A percentile compares a stretch with the other conserved stretches of the same genome.
Evolutionary conservation across 2,113 vertebrate genomes (phyloP).

Genomic region (Clarias magur): DNA sequence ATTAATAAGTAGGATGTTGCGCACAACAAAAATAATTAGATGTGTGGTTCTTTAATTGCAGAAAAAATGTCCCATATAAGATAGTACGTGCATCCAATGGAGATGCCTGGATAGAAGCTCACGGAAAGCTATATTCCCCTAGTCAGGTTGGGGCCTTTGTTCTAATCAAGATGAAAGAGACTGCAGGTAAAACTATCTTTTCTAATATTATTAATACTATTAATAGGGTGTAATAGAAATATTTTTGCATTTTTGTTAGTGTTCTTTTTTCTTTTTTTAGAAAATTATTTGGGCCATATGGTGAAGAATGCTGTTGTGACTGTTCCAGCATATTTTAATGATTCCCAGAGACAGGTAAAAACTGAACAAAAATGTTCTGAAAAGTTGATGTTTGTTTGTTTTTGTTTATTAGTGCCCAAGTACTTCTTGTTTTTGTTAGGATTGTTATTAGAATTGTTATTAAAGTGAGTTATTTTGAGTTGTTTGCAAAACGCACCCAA

Average conservation of each 20-base stretch:
- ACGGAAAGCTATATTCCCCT: slow-evolving; percentile 95
- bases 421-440: no score
- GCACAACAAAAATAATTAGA: not conserved
- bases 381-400: not conserved
- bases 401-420: no score
- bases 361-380: not conserved
- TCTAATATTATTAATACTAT: not conserved
- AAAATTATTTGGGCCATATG: slow-evolving; percentile 87
- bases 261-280: slow-evolving; percentile 65
- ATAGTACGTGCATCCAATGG: slow-evolving; percentile 96
- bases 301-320: slow-evolving; percentile 97
- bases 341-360: slow-evolving; percentile 95
- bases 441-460: no score
- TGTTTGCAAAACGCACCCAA: no score
- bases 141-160: slow-evolving; percentile 96
- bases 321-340: slow-evolving; percentile 98
- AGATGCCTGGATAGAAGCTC: slow-evolving; percentile 96
- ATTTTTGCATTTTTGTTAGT: not conserved
- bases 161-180: slow-evolving; percentile 99
- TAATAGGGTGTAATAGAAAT: not conserved
- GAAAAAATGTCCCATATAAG: slow-evolving; percentile 95
- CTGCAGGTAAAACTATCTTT: slow-evolving; percentile 79
- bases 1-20: not conserved
- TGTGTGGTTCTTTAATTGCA: slow-evolving; percentile 58
- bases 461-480: no score